Evolutionary conservation across 1,140 invertebrate species (phyloP), one percentile per base, ranked within the genome.

Genomic region (Cyclina sinensis): DNA sequence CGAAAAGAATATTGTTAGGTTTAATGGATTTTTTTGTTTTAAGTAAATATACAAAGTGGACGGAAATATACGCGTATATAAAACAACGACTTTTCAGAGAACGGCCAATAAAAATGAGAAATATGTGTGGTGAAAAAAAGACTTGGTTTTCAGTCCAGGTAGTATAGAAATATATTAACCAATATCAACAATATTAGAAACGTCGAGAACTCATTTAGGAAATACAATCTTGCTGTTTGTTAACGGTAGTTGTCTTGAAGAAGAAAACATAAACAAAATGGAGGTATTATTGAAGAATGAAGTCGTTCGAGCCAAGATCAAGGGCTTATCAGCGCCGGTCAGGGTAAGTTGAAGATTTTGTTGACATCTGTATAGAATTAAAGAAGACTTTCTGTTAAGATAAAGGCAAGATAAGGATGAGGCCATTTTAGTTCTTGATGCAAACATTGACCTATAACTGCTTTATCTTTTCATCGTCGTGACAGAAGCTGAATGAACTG

Each of bases 211-310:
- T 21, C 3, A 21, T 11, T 57, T 57, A 21, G 51, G 3, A n/a
- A 57, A 57, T 21, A 9, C 21, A 57, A n/a, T 57, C 5, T 57
- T 57, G 16, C 3, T n/a, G n/a, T n/a, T n/a, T n/a, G n/a, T n/a
- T n/a, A n/a, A n/a, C n/a, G n/a, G n/a, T n/a, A n/a, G n/a, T n/a
- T n/a, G n/a, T n/a, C 24, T 65, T 12, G n/a, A 18, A 18, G 51
- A 21, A 3, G n/a, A 7, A n/a, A 3, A 62, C 7, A 27, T 4
- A 39, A 32, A 11, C 37, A 80, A 51, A 65, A 88, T 88, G 86
- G 86, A 88, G 79, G 48, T 21, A n/a, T 43, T 88, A 12, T 39
- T 88, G 79, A 88, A 88, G 39, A 88, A 88, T n/a, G 62, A 81
- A 21, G 18, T 46, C 12, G 86, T 88, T 43, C 86, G 86, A 14